Conservation (phyloP, 2,888 invertebrate species). For the Watsonalla cultraria region DNA sequence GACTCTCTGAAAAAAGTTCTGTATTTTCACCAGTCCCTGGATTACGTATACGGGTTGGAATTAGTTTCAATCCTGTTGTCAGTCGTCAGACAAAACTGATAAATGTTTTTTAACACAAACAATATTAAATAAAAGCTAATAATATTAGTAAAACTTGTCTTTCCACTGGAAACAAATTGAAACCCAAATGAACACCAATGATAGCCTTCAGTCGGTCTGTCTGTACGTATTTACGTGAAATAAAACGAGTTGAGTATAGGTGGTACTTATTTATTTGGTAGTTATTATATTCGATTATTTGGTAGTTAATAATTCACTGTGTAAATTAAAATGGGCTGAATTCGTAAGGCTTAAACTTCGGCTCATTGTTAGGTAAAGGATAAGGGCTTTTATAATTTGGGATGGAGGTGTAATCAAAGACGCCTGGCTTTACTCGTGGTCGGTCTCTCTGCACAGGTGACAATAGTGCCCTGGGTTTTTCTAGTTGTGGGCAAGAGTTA, state of each 20-base stretch:
- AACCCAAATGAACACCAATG: no score
- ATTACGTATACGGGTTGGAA: no score
- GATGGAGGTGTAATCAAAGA: constrained; percentile 25
- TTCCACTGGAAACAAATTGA: no score
- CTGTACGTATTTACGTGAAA: background rate
- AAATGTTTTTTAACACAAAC: no score
- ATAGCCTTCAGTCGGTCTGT: background rate
- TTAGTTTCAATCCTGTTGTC: no score
- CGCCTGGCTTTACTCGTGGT: constrained; percentile 26
- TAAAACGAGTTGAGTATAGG: background rate
- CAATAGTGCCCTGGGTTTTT: constrained; percentile 24
- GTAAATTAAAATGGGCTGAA: background rate
- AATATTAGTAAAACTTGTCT: no score
- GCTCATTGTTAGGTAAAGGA: constrained; percentile 19
- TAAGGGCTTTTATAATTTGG: constrained; percentile 32
- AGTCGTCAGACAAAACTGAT: no score
- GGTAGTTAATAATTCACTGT: no score
- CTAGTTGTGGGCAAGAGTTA: constrained; percentile 18
- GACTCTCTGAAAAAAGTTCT: background rate
- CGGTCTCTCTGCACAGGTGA: constrained; percentile 31
- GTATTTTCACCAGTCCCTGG: no score
- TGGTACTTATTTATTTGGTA: background rate
- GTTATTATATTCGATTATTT: background rate
- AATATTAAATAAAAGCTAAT: no score
- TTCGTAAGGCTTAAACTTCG: constrained; percentile 17